Base-by-base conservation (phyloP, 2,113 vertebrate genomes). In the Urocolius indicus region DNA sequence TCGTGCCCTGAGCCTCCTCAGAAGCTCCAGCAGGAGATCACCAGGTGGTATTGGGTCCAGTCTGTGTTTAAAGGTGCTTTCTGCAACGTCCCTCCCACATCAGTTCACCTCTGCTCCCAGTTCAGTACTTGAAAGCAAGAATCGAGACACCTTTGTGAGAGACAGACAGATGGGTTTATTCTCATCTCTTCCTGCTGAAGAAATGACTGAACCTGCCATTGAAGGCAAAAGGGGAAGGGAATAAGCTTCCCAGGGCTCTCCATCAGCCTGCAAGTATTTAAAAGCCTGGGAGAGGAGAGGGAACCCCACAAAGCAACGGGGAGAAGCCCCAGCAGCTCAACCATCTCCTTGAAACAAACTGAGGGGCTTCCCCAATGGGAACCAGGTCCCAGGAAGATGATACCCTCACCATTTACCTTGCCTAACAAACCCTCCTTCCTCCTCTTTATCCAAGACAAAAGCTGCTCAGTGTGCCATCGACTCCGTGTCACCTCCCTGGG, bases 401-500 rank as follows among this genome's bases (percentile, higher is more conserved):
- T 21, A 62, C 8, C 51, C 55, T 62, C 63, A 8, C 23, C 11
- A 10, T 13, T 66, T 19, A 54, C 55, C 49, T 3, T 36, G 7
- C n/a, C 49, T 18, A 34, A 14, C n/a, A 87, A 83, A 82, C 16
- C 62, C 59, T 83, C 58, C 46, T 90, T 24, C 46, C 51, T 72
- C 49, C 49, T 15, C 3, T 9, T 52, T 22, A 73, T 16, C 36
- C 51, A 58, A 36, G 46, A 29, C 19, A 15, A 66, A 77, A 66
- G 32, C 32, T n/a, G 11, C 65, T 68, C 3, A 3, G 72, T 15
- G 13, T 2, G 19, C 11, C 48, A 3, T 20, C 3, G 2, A 15
- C 12, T 21, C 23, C 8, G 1, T 6, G 5, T 67, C 52, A 36
- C 32, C 43, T 51, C 5, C 36, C 13, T 8, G 4, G 34, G 66